Evolutionary conservation across 2,888 invertebrate species (phyloP).

Genomic region (Vandiemenella viatica): DNA sequence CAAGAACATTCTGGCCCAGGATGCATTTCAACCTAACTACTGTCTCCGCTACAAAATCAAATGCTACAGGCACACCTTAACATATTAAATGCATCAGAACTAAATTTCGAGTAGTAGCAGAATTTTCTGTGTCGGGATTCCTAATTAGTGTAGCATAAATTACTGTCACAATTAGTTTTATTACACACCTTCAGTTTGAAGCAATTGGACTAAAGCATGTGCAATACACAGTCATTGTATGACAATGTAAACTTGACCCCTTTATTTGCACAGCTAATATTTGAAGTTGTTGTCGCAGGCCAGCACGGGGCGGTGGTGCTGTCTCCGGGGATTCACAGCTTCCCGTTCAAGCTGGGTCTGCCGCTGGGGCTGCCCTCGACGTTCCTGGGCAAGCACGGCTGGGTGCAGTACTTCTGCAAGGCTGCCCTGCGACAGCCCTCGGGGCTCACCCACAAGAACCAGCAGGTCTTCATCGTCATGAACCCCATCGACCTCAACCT

Average conservation of each 20-base stretch:
- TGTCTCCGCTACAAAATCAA: neutral
- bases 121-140: too few species aligned
- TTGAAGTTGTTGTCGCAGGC: conserved; percentile 38
- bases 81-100: too few species aligned
- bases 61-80: neutral
- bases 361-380: conserved; percentile 84
- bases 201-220: neutral
- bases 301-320: conserved; percentile 70
- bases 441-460: conserved; percentile 83
- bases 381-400: conserved; percentile 83
- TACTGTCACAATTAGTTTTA: too few species aligned
- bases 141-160: too few species aligned
- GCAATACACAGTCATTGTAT: neutral
- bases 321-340: conserved; percentile 87
- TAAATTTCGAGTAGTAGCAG: too few species aligned
- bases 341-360: conserved; percentile 82
- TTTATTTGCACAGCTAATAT: neutral
- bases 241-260: neutral
- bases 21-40: too few species aligned
- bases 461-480: conserved; percentile 95
- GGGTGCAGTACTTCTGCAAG: conserved; percentile 90
- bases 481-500: conserved; percentile 85
- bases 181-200: neutral
- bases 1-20: too few species aligned
- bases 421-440: conserved; percentile 76